phyloP scores from a whole-genome alignment of 2,797 vertebrate genomes.

The Pyrocephalus nanus region DNA sequence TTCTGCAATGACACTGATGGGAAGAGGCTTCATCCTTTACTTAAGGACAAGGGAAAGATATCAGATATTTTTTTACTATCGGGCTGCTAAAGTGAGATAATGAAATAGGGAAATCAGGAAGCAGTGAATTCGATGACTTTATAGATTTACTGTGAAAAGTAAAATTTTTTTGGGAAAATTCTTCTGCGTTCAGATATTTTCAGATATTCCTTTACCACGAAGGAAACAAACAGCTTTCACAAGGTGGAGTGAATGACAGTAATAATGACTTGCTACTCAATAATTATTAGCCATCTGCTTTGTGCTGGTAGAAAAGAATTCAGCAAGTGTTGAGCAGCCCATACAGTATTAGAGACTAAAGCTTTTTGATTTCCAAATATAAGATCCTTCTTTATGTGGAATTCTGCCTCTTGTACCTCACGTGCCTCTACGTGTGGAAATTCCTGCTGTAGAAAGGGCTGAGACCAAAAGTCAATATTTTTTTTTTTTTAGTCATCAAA shows the following conservation, averaged over 20 bases:
- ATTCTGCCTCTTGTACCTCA: not conserved
- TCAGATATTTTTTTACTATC: not conserved
- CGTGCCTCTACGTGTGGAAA: not conserved
- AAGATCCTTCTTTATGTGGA: not conserved
- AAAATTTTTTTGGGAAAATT: not conserved
- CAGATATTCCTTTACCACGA: not conserved
- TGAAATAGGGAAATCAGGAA: not conserved
- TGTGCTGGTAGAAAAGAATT: not conserved
- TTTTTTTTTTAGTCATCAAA: not conserved
- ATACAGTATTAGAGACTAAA: not conserved
- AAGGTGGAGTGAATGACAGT: not conserved
- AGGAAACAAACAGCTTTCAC: not conserved
- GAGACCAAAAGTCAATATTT: not conserved
- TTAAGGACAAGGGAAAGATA: not conserved
- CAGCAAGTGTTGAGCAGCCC: not conserved
- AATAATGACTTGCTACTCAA: not conserved
- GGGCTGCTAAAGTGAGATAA: not conserved
- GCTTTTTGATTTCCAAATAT: not conserved
- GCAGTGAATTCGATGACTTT: not conserved
- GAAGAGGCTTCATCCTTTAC: not conserved
- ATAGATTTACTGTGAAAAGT: not conserved
- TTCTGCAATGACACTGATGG: not conserved
- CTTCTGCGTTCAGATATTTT: not conserved
- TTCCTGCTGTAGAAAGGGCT: not conserved
- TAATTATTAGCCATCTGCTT: slow-evolving; percentile 13